Percentiles rank a stretch among this genome's conserved stretches.
Conservation (phyloP, 2,797 vertebrate genomes). For the Urocyon cinereoargenteus region DNA sequence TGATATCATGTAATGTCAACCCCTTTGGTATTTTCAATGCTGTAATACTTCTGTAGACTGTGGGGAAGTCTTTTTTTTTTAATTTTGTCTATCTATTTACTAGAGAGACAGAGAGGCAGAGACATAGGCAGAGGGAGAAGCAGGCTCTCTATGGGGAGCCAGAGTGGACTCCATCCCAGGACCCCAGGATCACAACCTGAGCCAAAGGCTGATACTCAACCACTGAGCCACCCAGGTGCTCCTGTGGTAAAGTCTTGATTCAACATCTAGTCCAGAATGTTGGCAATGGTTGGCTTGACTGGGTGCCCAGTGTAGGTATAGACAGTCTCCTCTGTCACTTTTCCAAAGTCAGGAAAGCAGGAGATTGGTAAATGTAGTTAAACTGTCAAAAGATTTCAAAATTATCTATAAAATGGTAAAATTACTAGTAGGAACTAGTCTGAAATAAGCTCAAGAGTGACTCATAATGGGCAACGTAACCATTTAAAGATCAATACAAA, state of each 20-base stretch:
- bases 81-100: too few relatives aligned
- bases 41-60: slow-evolving; percentile 95
- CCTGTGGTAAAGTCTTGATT: slow-evolving; percentile 94
- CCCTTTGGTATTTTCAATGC: slow-evolving; percentile 97
- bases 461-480: background rate
- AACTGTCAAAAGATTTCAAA: background rate
- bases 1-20: slow-evolving; percentile 95
- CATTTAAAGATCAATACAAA: slow-evolving; percentile 25
- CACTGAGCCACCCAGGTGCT: too few relatives aligned
- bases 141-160: too few relatives aligned
- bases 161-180: too few relatives aligned
- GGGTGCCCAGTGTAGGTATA: slow-evolving; percentile 98
- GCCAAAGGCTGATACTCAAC: too few relatives aligned
- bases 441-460: background rate
- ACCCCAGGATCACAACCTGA: too few relatives aligned
- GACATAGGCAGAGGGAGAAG: too few relatives aligned
- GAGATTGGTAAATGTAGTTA: background rate
- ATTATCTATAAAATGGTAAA: slow-evolving; percentile 7
- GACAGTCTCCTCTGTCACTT: slow-evolving; percentile 95
- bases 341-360: slow-evolving; percentile 89
- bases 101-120: too few relatives aligned
- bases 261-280: slow-evolving; percentile 98
- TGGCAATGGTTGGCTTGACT: slow-evolving; percentile 95
- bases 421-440: background rate
- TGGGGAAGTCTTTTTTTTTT: slow-evolving; percentile 91